Evolutionary conservation across 2,797 vertebrate genomes (phyloP), one percentile per base, ranked within the genome.

Genomic region (Hippocampus kuda): DNA sequence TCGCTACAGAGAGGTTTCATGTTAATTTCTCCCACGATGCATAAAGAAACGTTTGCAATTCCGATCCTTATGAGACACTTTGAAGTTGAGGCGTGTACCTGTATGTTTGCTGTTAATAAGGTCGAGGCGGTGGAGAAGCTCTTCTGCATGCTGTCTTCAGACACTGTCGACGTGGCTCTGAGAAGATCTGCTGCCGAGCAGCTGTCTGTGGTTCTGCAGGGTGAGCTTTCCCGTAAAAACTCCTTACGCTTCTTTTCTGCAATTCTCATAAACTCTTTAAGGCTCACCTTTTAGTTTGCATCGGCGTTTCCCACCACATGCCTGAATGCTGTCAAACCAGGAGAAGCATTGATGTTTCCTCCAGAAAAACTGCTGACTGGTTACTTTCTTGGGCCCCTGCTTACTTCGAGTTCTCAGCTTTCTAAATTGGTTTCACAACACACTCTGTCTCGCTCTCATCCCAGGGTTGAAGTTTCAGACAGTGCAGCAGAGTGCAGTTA

Each of bases 151-250:
- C 88, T 99, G 73, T 86, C 89, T 61, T 97, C 94, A 6, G 91
- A 93, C 65, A 90, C 90, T 2, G 84, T 96, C 68, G 95, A 97
- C 81, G 78, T 95, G 68, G 84, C 88, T 74, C 82, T 99, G 77
- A 90, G 90, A 41, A 94, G 90, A 82, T 97, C 96, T 30, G 95
- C 97, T 2, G 94, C 93, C 1, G 95, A 98, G 57, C 97, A 99
- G 82, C 87, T 99, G 51, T 90, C 87, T 72, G 89, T 99, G 51
- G 93, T 98, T 81, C 86, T 95, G 68, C 95, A 98, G 92, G 94
- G 97, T 98, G 83, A 91, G 77, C 30, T 68, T 61, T 57, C 56
- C 44, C 8, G 9, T 27, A 65, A 64, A 38, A 64, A n/a, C 61
- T 65, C 41, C 20, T 24, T 26, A 64, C 62, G 5, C 41, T 42